Conservation (phyloP, 92 coral and sea anemone species). For the Diadumene lineata region DNA sequence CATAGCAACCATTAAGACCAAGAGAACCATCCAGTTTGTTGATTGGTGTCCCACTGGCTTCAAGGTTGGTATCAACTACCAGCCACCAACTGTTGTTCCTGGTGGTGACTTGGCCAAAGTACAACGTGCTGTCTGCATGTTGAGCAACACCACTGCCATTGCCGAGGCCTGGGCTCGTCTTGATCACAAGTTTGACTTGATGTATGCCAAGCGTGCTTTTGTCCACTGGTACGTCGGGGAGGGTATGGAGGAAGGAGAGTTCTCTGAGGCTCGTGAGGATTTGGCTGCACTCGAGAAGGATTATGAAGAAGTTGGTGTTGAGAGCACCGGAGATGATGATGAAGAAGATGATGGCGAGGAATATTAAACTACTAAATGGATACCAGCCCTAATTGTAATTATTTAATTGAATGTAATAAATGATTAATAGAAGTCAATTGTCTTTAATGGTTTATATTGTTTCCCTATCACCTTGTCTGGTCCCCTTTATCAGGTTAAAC, state of each 20-base stretch:
- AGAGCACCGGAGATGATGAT: constrained; percentile 39
- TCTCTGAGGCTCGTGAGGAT: constrained; percentile 95
- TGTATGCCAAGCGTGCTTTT: constrained; percentile 96
- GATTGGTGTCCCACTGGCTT: constrained; percentile 97
- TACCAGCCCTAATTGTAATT: background rate
- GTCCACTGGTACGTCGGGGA: constrained; percentile 95
- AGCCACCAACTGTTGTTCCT: constrained; percentile 83
- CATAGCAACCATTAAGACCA: constrained; percentile 91
- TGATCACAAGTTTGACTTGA: constrained; percentile 53
- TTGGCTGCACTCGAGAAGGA: constrained; percentile 74
- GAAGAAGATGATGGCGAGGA: constrained; percentile 45
- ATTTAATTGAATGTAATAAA: too few relatives aligned
- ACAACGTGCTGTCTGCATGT: constrained; percentile 95
- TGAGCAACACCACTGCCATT: constrained; percentile 92
- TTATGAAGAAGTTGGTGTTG: constrained; percentile 73
- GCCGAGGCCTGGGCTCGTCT: constrained; percentile 87
- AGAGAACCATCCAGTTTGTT: constrained; percentile 95
- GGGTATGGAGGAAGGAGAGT: constrained; percentile 93
- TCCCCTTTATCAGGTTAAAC: too few relatives aligned
- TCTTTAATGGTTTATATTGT: too few relatives aligned
- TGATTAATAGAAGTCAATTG: too few relatives aligned
- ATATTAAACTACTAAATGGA: constrained; percentile 1
- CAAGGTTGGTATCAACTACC: constrained; percentile 82
- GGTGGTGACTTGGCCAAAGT: constrained; percentile 90
- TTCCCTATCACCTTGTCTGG: too few relatives aligned